phyloP scores from a whole-genome alignment of 2,113 vertebrate species.

The Tetrao urogallus region DNA sequence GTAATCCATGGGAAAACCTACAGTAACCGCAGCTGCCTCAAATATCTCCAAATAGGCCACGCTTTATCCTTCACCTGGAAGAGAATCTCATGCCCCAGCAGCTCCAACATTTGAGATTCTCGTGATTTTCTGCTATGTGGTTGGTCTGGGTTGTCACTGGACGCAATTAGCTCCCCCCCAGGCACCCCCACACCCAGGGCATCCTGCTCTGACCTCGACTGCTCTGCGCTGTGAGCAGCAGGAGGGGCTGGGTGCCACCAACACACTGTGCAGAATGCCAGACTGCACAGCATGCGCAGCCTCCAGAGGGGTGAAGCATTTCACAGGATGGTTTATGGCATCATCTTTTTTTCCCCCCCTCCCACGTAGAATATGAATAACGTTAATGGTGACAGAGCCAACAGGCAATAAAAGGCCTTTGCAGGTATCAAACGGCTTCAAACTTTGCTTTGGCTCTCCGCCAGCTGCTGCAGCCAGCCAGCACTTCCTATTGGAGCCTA shows the following conservation, averaged over 20 bases:
- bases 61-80: not conserved
- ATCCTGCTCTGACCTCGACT: fast-evolving
- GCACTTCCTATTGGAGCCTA: not conserved
- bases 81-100: fast-evolving
- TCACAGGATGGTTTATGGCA: not conserved
- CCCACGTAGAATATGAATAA: not conserved
- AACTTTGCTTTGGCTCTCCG: slow-evolving; percentile 47
- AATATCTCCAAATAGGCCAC: fast-evolving
- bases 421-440: slow-evolving; percentile 49
- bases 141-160: not conserved
- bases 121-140: not conserved
- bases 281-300: not conserved
- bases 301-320: not conserved
- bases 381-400: slow-evolving; percentile 34
- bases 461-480: slow-evolving; percentile 25
- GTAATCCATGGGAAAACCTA: fast-evolving
- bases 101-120: not conserved
- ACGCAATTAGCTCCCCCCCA: fast-evolving
- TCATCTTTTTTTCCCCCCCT: not conserved
- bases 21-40: not conserved
- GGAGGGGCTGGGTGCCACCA: not conserved
- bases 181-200: not conserved
- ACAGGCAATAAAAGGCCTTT: slow-evolving; percentile 46
- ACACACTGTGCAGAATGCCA: not conserved
- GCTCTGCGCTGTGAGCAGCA: fast-evolving